Conservation (phyloP, 2,797 vertebrate species). For the Leptodactylus fallax region DNA sequence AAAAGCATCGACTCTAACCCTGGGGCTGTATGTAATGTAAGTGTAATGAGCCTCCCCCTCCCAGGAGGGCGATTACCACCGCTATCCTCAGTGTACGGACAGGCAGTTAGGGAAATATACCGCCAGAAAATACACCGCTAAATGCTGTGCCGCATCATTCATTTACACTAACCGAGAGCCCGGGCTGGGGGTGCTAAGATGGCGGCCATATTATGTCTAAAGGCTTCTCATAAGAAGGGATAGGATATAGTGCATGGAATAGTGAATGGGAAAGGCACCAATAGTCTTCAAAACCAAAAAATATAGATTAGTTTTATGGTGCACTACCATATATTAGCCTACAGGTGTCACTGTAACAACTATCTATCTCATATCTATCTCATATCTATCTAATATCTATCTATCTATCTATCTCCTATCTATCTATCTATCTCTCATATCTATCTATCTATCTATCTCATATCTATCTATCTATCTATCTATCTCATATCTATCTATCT, state of each 20-base stretch:
- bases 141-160: slow-evolving; percentile 9
- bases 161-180: slow-evolving; percentile 2
- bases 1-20: slow-evolving; percentile 57
- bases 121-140: slow-evolving; percentile 16
- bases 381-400: no score
- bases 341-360: slow-evolving; percentile 1
- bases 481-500: no score
- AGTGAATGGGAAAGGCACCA: no score
- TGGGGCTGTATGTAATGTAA: slow-evolving; percentile 55
- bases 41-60: slow-evolving; percentile 49
- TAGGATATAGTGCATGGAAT: no score
- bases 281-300: no score
- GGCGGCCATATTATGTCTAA: not conserved
- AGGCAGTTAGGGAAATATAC: slow-evolving; percentile 49
- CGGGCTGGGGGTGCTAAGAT: not conserved
- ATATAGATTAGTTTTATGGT: no score
- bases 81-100: slow-evolving; percentile 24
- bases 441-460: no score
- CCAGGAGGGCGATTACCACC: slow-evolving; percentile 47
- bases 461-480: no score
- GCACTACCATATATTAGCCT: not conserved
- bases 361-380: no score
- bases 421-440: no score
- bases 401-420: no score
- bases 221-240: not conserved